These are phyloP conservation scores for Theristicus caerulescens DNA, from an alignment of 2,113 vertebrate genomes.

Conservation along the genomic window DNA sequence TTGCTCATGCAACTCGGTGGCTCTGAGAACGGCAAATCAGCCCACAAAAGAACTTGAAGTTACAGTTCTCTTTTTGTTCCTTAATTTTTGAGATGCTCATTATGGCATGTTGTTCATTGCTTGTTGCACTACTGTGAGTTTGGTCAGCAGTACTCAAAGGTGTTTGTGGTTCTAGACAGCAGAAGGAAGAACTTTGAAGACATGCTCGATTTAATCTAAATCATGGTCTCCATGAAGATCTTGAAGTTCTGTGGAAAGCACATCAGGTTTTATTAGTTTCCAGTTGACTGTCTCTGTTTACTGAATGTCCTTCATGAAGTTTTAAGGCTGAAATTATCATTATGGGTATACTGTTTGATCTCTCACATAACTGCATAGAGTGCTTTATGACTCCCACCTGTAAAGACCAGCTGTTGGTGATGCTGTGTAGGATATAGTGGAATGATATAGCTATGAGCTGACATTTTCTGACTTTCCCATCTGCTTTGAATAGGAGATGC, in stretches of 20 bases:
- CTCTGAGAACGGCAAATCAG: background rate
- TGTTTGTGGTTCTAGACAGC: background rate
- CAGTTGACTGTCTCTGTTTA: background rate
- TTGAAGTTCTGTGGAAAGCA: background rate
- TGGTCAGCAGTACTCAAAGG: background rate
- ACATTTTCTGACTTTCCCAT: background rate
- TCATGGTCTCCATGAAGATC: background rate
- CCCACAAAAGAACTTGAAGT: background rate
- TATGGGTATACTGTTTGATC: background rate
- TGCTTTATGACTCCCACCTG: background rate
- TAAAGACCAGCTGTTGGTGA: background rate
- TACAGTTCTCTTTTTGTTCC: background rate
- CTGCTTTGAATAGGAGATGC: background rate
- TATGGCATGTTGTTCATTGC: background rate
- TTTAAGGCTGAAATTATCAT: background rate
- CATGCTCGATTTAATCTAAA: background rate
- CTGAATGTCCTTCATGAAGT: background rate
- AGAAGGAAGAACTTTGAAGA: background rate
- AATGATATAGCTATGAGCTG: background rate
- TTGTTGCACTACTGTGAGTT: background rate
- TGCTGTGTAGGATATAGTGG: background rate
- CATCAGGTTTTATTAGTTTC: background rate
- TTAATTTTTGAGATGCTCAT: background rate
- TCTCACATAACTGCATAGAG: background rate
- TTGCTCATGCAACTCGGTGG: background rate